Evolutionary conservation across 2,888 invertebrate genomes (phyloP), one percentile per base, ranked within the genome.

Genomic region (Eretmocerus hayati): DNA sequence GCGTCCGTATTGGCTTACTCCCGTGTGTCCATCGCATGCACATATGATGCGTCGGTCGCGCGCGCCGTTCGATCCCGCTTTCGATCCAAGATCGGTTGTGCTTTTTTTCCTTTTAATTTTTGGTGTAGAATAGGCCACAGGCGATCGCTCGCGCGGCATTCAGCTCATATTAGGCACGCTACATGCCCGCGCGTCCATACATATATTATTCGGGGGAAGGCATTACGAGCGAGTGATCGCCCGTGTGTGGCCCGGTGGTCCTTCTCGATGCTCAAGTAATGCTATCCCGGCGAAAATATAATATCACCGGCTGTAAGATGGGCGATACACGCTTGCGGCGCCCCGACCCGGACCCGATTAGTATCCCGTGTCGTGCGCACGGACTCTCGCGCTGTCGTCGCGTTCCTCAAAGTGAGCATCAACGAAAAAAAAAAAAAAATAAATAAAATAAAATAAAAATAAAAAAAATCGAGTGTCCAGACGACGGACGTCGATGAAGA

Each of bases 191-290:
- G n/a, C n/a, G n/a, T n/a, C n/a, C n/a, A n/a, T n/a, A n/a, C n/a
- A n/a, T n/a, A n/a, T n/a, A n/a, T n/a, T n/a, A n/a, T 13, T 33
- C 33, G 33, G 33, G n/a, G 33, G n/a, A 13, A 13, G 15, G 5
- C n/a, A 13, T 13, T 15, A 15, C 18, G 37, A 8, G 37, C 37
- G 21, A 37, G 53, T 53, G 62, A 51, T 56, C 59, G n/a, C n/a
- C n/a, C n/a, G 56, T n/a, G n/a, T n/a, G 26, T 30, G 57, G 53
- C 57, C 57, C 54, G 63, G 32, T 63, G 66, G 69, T 69, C 70
- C 71, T 69, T 69, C 69, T 63, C 64, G 65, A 62, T 60, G 58
- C 62, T 62, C 56, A 63, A 63, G 69, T 68, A 68, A 69, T 66
- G 67, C 64, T 68, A 69, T 64, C 60, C 26, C 48, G 23, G 51